A percentile compares a stretch with the other conserved stretches of the same genome.
These are phyloP conservation scores for Charaxes varanes DNA, from an alignment of 1,140 invertebrate genomes.

Conservation along the genomic window DNA sequence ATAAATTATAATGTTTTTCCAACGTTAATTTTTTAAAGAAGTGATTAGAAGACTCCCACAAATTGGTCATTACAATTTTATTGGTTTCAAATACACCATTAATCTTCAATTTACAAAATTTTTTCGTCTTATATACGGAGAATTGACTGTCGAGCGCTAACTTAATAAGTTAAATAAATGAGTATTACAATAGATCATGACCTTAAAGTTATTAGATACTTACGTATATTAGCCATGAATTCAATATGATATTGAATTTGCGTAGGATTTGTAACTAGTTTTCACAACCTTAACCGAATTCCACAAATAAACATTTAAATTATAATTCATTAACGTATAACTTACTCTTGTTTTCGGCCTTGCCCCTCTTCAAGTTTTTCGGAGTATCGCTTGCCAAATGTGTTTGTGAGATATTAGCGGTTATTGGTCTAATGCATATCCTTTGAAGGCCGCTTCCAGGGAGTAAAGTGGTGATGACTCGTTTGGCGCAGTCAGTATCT, in stretches of 20 bases:
- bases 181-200: conserved; percentile 4
- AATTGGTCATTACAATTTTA: not conserved
- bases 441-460: conserved; percentile 58
- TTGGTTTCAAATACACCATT: too few relatives aligned
- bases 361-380: conserved; percentile 37
- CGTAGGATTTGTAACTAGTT: conserved; percentile 10
- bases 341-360: conserved; percentile 37
- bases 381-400: conserved; percentile 22
- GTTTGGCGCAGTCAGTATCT: conserved; percentile 48
- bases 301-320: conserved; percentile 3
- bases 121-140: too few relatives aligned
- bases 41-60: too few relatives aligned
- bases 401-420: conserved; percentile 30
- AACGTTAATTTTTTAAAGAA: too few relatives aligned
- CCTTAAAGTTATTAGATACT: not conserved
- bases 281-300: conserved; percentile 5
- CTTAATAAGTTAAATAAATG: too few relatives aligned
- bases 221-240: conserved; percentile 4
- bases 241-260: conserved; percentile 12
- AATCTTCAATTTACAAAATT: too few relatives aligned
- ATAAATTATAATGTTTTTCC: too few relatives aligned
- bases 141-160: too few relatives aligned
- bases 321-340: not conserved
- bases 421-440: conserved; percentile 46
- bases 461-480: conserved; percentile 45